Evolutionary conservation across 1,140 invertebrate species (phyloP).

Genomic region (Panagrolaimus sp.): DNA sequence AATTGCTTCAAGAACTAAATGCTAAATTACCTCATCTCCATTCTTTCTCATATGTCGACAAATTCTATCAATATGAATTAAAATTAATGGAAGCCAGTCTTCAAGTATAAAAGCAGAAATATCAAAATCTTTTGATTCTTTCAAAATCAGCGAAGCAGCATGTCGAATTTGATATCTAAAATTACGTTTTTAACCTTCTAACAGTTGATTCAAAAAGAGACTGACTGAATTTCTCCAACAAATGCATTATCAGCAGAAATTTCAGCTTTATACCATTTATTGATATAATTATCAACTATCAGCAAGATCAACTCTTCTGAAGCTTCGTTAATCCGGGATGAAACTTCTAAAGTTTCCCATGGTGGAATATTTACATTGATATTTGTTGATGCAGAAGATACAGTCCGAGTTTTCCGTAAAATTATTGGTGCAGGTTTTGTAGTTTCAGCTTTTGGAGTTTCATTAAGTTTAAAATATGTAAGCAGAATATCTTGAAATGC

Average conservation of each 20-base stretch:
- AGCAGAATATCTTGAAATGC: too few relatives aligned
- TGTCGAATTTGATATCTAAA: slow-evolving; percentile 39
- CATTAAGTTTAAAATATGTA: too few relatives aligned
- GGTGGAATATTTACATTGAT: slow-evolving; percentile 3
- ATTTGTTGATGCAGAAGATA: too few relatives aligned
- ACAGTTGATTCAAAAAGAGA: not conserved
- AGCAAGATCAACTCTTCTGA: slow-evolving; percentile 35
- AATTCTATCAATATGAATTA: slow-evolving; percentile 37
- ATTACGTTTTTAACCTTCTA: not conserved
- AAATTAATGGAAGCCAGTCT: slow-evolving; percentile 31
- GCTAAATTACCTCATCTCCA: not conserved
- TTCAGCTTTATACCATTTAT: slow-evolving; percentile 37
- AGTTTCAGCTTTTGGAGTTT: too few relatives aligned
- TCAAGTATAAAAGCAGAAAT: slow-evolving; percentile 25
- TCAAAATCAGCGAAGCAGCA: slow-evolving; percentile 26
- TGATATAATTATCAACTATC: slow-evolving; percentile 33
- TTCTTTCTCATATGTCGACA: slow-evolving; percentile 15
- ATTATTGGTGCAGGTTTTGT: too few relatives aligned
- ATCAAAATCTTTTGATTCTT: slow-evolving; percentile 23
- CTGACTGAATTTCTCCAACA: slow-evolving; percentile 33
- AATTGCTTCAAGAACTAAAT: not conserved
- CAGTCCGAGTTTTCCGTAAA: too few relatives aligned
- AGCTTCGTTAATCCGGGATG: slow-evolving; percentile 23
- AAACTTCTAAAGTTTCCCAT: slow-evolving; percentile 15
- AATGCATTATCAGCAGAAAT: slow-evolving; percentile 41